These are phyloP conservation scores for Urocyon cinereoargenteus DNA, from an alignment of 2,797 vertebrate species.

Conservation along the genomic window DNA sequence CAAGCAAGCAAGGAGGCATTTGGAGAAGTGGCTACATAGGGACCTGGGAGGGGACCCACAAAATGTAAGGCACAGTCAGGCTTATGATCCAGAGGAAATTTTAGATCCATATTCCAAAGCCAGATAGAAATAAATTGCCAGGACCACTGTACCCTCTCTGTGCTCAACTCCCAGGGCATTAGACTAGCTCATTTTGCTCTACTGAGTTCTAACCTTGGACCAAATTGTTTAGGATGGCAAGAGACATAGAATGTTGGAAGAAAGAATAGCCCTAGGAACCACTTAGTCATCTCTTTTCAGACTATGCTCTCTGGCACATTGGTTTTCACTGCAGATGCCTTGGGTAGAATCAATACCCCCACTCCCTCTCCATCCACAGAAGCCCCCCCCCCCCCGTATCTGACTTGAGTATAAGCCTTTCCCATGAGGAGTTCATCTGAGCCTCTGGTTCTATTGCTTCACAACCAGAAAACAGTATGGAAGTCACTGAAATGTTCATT, in stretches of 20 bases:
- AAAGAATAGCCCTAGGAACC: not conserved
- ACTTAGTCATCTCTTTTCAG: not conserved
- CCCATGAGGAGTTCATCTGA: not conserved
- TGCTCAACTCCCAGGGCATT: not conserved
- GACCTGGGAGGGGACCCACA: not conserved
- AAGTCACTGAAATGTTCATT: not conserved
- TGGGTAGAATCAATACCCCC: too few relatives aligned
- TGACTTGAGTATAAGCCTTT: not conserved
- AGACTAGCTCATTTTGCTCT: not conserved
- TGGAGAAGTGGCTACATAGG: not conserved
- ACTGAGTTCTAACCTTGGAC: not conserved
- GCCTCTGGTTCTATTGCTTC: not conserved
- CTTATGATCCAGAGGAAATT: not conserved
- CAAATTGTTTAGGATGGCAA: not conserved
- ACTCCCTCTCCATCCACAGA: not conserved
- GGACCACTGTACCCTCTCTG: not conserved
- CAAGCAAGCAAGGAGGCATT: not conserved
- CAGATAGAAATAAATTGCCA: not conserved
- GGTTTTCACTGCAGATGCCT: not conserved
- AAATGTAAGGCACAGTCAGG: not conserved
- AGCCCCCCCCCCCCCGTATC: not conserved
- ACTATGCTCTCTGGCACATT: not conserved
- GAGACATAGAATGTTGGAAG: not conserved
- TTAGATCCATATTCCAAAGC: not conserved
- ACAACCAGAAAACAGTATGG: not conserved